Evolutionary conservation across 2,888 invertebrate species (phyloP).

Genomic region (Arge pagana): DNA sequence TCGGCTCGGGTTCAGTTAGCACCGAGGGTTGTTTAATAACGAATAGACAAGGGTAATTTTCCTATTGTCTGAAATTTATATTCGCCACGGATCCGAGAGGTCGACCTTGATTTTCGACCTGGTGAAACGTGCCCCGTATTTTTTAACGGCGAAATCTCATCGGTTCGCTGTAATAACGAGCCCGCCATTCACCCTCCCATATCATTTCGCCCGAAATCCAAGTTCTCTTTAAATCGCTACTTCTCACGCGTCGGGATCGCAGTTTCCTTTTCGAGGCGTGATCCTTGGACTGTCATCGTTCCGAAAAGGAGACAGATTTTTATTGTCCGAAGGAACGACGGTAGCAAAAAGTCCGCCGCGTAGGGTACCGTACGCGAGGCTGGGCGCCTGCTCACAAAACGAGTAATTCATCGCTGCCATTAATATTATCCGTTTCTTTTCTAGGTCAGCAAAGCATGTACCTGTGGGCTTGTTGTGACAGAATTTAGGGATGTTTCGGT

Average conservation of each 20-base stretch:
- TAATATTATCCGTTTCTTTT: slow-evolving; percentile 39
- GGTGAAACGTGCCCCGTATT: too few species aligned
- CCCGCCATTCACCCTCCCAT: too few species aligned
- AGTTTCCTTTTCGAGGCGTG: slow-evolving; percentile 33
- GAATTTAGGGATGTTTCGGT: slow-evolving; percentile 49
- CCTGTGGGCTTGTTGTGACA: slow-evolving; percentile 51
- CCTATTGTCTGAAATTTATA: slow-evolving; percentile 22
- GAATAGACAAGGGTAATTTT: slow-evolving; percentile 17
- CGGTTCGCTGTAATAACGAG: too few species aligned
- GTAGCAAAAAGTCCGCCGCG: too few species aligned
- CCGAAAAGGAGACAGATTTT: too few species aligned
- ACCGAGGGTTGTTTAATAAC: slow-evolving; percentile 17
- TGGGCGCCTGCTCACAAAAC: too few species aligned
- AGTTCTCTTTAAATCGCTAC: slow-evolving; percentile 47
- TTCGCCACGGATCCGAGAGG: not conserved
- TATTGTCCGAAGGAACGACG: too few species aligned
- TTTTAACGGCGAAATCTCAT: too few species aligned
- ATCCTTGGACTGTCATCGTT: too few species aligned
- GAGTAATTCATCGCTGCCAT: slow-evolving; percentile 48
- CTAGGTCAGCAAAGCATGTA: slow-evolving; percentile 17
- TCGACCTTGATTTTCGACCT: not conserved
- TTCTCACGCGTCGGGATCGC: slow-evolving; percentile 35
- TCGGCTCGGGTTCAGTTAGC: slow-evolving; percentile 11
- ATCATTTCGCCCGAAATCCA: too few species aligned
- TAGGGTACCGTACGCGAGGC: too few species aligned